Evolutionary conservation across 2,888 invertebrate genomes (phyloP), one percentile per base, ranked within the genome.

Genomic region (Agrotis clavis): DNA sequence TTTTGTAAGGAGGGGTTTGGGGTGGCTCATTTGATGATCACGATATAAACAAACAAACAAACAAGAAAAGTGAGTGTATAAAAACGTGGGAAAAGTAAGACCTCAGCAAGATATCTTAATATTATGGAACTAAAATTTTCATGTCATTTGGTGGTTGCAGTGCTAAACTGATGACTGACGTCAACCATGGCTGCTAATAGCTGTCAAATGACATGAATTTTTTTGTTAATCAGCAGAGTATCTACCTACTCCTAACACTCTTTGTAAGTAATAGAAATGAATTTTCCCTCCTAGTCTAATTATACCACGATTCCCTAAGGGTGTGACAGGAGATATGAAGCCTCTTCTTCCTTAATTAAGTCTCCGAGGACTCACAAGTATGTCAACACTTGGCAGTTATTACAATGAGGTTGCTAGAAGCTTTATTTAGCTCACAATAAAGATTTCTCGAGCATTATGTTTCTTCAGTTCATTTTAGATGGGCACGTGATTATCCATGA

Each of bases 291-390:
- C 50, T 50, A 59, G 47, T 54, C n/a, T 66, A 63, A 63, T 63
- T 67, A 78, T 30, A 45, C 50, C 50, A 54, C 47, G 7, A 6
- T 53, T 50, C 35, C 30, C 63, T 45, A 7, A 13, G 47, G n/a
- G 54, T 47, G 25, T 25, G 14, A 21, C n/a, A 77, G 54, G 59
- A 54, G 51, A 66, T 62, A 77, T 63, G 53, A 63, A 25, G 25
- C 11, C 25, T 66, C 65, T 54, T 50, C 47, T 63, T 69, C 16
- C 59, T 63, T 82, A 77, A 82, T 78, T 77, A 78, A 67, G 45
- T 66, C 53, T 70, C 59, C 0, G 21, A 61, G 48, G 65, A 69
- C 18, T 47, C 50, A 54, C 53, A 80, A 74, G 48, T 63, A 25
- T 81, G 62, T 47, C 64, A 59, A 59, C 60, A 68, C 54, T 70